A percentile compares a stretch with the other conserved stretches of the same genome.
Evolutionary conservation across 2,113 vertebrate species (phyloP).

Genomic region (Percopsis transmontana): DNA sequence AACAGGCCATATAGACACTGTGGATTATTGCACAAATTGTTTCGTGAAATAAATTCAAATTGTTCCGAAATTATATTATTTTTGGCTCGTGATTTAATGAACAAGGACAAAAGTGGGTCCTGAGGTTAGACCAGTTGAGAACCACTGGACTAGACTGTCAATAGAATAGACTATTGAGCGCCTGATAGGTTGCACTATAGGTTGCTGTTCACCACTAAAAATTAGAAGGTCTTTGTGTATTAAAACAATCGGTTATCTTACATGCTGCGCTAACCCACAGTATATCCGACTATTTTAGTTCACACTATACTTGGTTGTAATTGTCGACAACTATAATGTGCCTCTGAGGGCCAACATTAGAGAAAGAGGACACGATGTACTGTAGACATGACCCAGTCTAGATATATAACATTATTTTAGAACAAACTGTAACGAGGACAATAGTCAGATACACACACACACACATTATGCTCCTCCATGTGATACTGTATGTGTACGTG

Average conservation of each 20-base stretch:
- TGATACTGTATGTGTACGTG: slow-evolving; percentile 8
- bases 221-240: not conserved
- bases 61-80: too few relatives aligned
- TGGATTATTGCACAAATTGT: too few relatives aligned
- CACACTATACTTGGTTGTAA: slow-evolving; percentile 27
- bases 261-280: not conserved
- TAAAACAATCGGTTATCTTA: not conserved
- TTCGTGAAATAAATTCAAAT: too few relatives aligned
- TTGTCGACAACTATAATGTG: slow-evolving; percentile 29
- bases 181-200: too few relatives aligned
- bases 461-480: slow-evolving; percentile 24
- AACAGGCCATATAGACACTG: too few relatives aligned
- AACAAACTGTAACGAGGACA: slow-evolving; percentile 27
- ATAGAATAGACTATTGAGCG: too few relatives aligned
- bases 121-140: too few relatives aligned
- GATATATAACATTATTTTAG: slow-evolving; percentile 41
- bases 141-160: too few relatives aligned
- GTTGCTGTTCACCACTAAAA: too few relatives aligned
- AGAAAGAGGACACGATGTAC: slow-evolving; percentile 40
- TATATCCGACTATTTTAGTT: slow-evolving; percentile 26
- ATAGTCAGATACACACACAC: slow-evolving; percentile 31
- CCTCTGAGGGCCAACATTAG: slow-evolving; percentile 28
- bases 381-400: slow-evolving; percentile 36
- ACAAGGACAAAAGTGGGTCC: too few relatives aligned
- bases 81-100: too few relatives aligned